Evolutionary conservation across 1,140 invertebrate genomes (phyloP), one percentile per base, ranked within the genome.

Genomic region (Phymastichus coffea): DNA sequence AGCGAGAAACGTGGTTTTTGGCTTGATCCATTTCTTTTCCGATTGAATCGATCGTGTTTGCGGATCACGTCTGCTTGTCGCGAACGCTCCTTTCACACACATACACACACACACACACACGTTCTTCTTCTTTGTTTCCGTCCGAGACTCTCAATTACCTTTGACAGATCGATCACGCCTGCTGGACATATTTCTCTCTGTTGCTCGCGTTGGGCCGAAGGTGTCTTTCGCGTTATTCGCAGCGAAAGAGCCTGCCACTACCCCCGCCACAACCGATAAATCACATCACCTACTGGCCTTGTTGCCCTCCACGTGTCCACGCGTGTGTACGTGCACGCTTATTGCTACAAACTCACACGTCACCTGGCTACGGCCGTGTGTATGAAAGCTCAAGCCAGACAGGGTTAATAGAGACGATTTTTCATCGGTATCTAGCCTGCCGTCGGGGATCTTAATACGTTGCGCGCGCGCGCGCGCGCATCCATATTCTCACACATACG

Each of bases 101-200:
- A n/a, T n/a, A n/a, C n/a, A n/a, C n/a, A n/a, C n/a, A n/a, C n/a
- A 48, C 41, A 30, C 57, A 54, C 57, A 40, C 35, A 25, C 43
- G 53, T 60, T 60, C 57, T 60, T 60, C 53, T 53, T 60, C 40
- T 38, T n/a, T n/a, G n/a, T n/a, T n/a, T n/a, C n/a, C n/a, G n/a
- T n/a, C n/a, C 53, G 23, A 60, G 41, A 30, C 49, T 60, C 57
- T 52, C 57, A 47, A 54, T 54, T 60, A 60, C 41, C 23, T 40
- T 20, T 40, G 57, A 54, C 57, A 60, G 57, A 54, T 60, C 51
- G 48, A 60, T 60, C 57, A 60, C 15, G 19, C 49, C 23, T n/a
- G 33, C 22, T 26, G 49, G 38, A 57, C 49, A 49, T 49, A 49
- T 57, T 23, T 57, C 44, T n/a, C n/a, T n/a, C n/a, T n/a, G n/a